These are phyloP conservation scores for Rhinopomastus cyanomelas DNA, from an alignment of 2,113 vertebrate genomes.

Conservation along the genomic window DNA sequence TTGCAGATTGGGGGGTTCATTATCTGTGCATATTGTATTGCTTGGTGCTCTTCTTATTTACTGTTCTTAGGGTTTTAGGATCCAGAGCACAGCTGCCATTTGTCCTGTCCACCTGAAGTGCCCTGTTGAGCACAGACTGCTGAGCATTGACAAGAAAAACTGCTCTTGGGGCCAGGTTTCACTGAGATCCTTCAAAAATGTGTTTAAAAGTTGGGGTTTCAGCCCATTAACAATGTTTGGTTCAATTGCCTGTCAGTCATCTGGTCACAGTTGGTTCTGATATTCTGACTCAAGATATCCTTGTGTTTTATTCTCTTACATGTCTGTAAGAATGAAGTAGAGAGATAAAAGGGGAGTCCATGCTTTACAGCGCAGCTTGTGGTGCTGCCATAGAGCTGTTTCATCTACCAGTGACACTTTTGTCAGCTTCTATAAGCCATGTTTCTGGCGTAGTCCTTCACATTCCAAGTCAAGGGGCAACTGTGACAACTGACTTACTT, in stretches of 20 bases:
- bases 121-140: background rate
- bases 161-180: background rate
- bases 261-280: background rate
- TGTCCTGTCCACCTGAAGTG: no score
- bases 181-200: background rate
- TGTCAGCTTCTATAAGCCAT: background rate
- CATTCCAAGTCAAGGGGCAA: background rate
- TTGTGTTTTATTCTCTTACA: background rate
- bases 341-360: background rate
- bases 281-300: background rate
- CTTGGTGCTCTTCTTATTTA: background rate
- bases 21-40: background rate
- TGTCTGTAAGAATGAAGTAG: background rate
- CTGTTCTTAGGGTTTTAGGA: background rate
- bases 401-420: background rate
- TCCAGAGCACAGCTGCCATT: background rate
- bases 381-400: background rate
- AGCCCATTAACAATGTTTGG: background rate
- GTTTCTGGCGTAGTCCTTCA: background rate
- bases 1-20: background rate
- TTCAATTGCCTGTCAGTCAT: background rate
- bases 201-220: background rate
- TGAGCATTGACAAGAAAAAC: background rate
- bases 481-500: background rate
- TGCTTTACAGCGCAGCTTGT: background rate